Percentiles rank a stretch among this genome's conserved stretches.
Evolutionary conservation across 2,797 vertebrate genomes (phyloP).

Genomic region (Cynopterus sphinx): DNA sequence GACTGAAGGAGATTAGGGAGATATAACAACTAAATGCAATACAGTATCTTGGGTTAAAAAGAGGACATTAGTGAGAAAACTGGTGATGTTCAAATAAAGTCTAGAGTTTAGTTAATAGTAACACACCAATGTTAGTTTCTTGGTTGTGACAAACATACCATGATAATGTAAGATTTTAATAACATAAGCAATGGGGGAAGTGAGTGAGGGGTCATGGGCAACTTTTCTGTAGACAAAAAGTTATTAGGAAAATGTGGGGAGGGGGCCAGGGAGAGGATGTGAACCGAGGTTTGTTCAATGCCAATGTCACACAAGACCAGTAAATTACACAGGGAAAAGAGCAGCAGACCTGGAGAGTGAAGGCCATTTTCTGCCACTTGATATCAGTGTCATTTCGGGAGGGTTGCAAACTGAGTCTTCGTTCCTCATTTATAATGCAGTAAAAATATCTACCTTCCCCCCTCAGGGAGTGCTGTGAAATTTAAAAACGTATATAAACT

Average conservation of each 20-base stretch:
- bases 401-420: background rate
- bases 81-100: background rate
- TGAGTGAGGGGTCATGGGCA: fast-evolving
- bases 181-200: background rate
- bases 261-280: background rate
- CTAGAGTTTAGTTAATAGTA: background rate
- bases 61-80: background rate
- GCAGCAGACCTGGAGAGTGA: background rate
- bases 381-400: background rate
- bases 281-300: background rate
- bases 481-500: background rate
- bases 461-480: background rate
- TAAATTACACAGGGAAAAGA: background rate
- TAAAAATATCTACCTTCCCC: background rate
- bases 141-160: background rate
- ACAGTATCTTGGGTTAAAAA: background rate
- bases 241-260: background rate
- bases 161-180: background rate
- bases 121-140: background rate
- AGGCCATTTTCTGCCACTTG: background rate
- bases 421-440: background rate
- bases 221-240: background rate
- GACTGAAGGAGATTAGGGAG: background rate
- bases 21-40: background rate
- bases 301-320: background rate